Evolutionary conservation across 2,888 invertebrate genomes (phyloP).

Genomic region (Anaspis maculata): DNA sequence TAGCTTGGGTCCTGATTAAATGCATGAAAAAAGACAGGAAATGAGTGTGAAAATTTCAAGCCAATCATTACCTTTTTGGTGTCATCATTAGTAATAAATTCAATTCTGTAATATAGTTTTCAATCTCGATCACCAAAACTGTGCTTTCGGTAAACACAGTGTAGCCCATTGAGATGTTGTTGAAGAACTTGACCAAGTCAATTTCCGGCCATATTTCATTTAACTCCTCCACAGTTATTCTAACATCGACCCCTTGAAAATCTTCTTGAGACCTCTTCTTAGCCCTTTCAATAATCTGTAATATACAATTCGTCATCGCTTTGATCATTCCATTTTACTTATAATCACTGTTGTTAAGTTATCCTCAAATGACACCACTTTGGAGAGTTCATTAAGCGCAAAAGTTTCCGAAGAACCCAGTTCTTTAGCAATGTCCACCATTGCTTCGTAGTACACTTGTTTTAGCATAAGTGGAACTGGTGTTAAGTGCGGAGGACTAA

Average conservation of each 20-base stretch:
- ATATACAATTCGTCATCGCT: conserved; percentile 1
- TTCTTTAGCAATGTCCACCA: conserved; percentile 21
- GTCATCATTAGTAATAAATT: conserved; percentile 22
- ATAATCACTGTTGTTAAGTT: conserved; percentile 12
- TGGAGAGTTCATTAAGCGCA: conserved; percentile 19
- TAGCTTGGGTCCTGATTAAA: conserved; percentile 27
- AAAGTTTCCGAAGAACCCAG: conserved; percentile 19
- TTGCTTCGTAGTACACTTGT: conserved; percentile 7
- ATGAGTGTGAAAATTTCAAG: no score
- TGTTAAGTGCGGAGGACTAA: no score
- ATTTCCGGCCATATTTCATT: conserved; percentile 37
- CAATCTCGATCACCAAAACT: conserved; percentile 43
- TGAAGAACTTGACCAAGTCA: conserved; percentile 43
- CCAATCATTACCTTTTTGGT: conserved; percentile 22
- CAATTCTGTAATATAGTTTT: conserved; percentile 35
- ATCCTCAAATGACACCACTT: conserved; percentile 21
- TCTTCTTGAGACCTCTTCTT: conserved; percentile 1
- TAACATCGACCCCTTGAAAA: conserved; percentile 35
- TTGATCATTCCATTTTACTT: background rate
- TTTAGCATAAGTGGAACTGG: no score
- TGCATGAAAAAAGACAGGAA: no score
- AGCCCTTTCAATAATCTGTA: conserved; percentile 4
- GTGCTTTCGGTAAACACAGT: conserved; percentile 35
- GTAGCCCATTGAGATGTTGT: conserved; percentile 34
- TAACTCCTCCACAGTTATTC: conserved; percentile 43